Percentiles rank a stretch among this genome's conserved stretches.
These are phyloP conservation scores for Helicoverpa assulta DNA, from an alignment of 2,888 invertebrate genomes.

Conservation along the genomic window DNA sequence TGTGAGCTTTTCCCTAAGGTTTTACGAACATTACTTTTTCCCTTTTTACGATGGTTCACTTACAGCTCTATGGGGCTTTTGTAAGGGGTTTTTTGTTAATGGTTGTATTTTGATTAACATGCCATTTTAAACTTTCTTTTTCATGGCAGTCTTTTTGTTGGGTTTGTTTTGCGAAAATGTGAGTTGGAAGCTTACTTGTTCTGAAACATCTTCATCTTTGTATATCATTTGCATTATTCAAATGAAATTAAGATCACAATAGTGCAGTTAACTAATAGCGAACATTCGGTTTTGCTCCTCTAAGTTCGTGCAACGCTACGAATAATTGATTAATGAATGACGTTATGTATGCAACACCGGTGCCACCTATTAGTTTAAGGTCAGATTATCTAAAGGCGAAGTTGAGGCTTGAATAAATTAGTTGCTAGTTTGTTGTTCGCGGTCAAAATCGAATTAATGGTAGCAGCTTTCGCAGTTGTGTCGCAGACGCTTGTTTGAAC, in stretches of 20 bases:
- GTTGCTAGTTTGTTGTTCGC: slow-evolving; percentile 65
- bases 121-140: background rate
- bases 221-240: background rate
- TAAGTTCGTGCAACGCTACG: slow-evolving; percentile 57
- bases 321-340: slow-evolving; percentile 64
- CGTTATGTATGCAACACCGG: slow-evolving; percentile 64
- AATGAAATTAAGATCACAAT: slow-evolving; percentile 19
- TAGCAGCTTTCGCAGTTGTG: slow-evolving; percentile 18
- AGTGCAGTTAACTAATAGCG: slow-evolving; percentile 39
- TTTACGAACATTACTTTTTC: slow-evolving; percentile 59
- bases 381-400: slow-evolving; percentile 66
- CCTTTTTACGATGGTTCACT: slow-evolving; percentile 36
- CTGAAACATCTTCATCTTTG: background rate
- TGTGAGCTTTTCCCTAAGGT: slow-evolving; percentile 52
- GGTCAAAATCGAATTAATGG: slow-evolving; percentile 66
- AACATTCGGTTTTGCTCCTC: slow-evolving; percentile 56
- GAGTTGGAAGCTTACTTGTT: too few relatives aligned
- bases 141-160: background rate
- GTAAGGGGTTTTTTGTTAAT: slow-evolving; percentile 24
- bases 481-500: slow-evolving; percentile 14
- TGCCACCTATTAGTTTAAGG: slow-evolving; percentile 66
- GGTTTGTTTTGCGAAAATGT: background rate
- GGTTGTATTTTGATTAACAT: slow-evolving; percentile 24
- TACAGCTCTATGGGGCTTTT: slow-evolving; percentile 29
- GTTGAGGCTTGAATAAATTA: slow-evolving; percentile 71